Base-by-base conservation (phyloP, 2,888 invertebrate genomes). In the Tetramorium bicarinatum region DNA sequence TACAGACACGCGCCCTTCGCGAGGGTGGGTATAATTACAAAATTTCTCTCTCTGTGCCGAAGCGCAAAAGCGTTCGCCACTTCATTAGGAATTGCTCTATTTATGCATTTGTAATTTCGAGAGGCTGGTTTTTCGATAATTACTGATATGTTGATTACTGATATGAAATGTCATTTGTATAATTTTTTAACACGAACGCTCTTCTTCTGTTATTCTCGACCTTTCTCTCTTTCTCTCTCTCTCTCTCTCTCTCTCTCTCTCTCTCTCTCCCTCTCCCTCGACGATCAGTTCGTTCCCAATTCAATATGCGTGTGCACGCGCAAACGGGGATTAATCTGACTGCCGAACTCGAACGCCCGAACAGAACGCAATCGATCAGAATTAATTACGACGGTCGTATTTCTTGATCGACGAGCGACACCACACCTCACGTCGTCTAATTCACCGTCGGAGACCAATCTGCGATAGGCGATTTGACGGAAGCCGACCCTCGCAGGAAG, bases 321-420 rank as follows among this genome's bases (percentile, higher is more conserved):
- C 44, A 34, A 75, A 66, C 59, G 29, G 25, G 21, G 13, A 41
- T 84, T 85, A 85, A 84, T 64, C 66, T 84, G 74, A 86, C 88
- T 80, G 69, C 11, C 62, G 54, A 86, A 83, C 69, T 85, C 83
- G 38, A 75, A 74, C 49, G 75, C 67, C 29, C 79, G 44, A 38
- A 66, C 80, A 52, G 76, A 82, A 80, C 66, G 67, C 83, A 69
- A 89, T 89, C 88, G 87, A 87, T 89, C 85, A 77, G 84, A 87
- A 89, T 89, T 89, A 87, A 89, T 89, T 87, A 83, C 75, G 83
- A 52, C 77, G 38, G 49, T 81, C 64, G 79, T 84, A 67, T 49
- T 83, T 34, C 82, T 81, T 72, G 86, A 87, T 87, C 66, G 82
- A 79, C 76, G 79, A 54, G 66, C 62, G 29, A 6, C 25, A n/a